Conservation (phyloP, 2,888 invertebrate species). For the Cordilura impudica region DNA sequence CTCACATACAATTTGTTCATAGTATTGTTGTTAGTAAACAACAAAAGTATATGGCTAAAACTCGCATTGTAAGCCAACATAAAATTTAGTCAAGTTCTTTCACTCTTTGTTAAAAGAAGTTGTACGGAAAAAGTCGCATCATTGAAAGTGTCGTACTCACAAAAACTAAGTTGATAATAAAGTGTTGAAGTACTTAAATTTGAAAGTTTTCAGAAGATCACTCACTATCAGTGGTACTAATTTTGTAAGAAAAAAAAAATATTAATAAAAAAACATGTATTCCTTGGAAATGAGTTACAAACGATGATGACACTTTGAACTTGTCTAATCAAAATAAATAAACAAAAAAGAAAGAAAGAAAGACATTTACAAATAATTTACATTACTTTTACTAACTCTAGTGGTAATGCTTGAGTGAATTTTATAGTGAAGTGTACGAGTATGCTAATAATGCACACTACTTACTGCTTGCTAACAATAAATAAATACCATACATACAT, state of each 20-base stretch:
- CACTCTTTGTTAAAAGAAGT: conserved; percentile 35
- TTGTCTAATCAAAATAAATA: conserved; percentile 36
- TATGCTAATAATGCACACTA: neutral
- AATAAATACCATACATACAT: no score
- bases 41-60: conserved; percentile 33
- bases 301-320: conserved; percentile 42
- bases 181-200: neutral
- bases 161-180: neutral
- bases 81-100: conserved; percentile 47
- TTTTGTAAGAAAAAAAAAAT: conserved; percentile 32
- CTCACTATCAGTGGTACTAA: conserved; percentile 6
- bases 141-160: neutral
- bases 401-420: conserved; percentile 43
- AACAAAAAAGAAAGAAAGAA: conserved; percentile 2
- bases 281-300: conserved; percentile 20
- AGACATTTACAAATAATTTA: neutral
- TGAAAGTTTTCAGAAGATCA: conserved; percentile 12
- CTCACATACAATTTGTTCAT: neutral
- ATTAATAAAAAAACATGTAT: neutral
- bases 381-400: neutral
- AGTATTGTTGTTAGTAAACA: neutral
- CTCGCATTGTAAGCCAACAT: conserved; percentile 43
- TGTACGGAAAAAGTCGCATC: conserved; percentile 6
- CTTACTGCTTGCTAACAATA: no score
- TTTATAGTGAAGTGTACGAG: neutral